Conservation (phyloP, 2,113 vertebrate species). For the Rhinolophus ferrumequinum region DNA sequence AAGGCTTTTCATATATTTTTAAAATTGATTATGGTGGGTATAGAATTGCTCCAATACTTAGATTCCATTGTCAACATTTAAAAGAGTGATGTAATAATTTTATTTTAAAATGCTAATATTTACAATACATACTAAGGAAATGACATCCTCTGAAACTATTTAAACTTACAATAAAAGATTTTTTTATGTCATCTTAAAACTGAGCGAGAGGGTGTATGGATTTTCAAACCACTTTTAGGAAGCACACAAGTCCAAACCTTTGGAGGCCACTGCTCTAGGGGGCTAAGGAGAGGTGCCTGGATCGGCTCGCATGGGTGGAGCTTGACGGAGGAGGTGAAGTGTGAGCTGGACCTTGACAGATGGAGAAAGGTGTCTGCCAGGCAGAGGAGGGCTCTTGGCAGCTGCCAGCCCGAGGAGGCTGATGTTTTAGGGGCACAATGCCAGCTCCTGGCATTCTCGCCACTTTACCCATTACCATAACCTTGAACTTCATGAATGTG, state of each 20-base stretch:
- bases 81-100: slow-evolving; percentile 30
- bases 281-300: background rate
- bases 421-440: background rate
- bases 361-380: slow-evolving; percentile 18
- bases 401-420: background rate
- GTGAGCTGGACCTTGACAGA: background rate
- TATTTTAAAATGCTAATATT: slow-evolving; percentile 56
- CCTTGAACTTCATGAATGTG: background rate
- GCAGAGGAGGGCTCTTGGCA: background rate
- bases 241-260: background rate
- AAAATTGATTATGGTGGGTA: background rate
- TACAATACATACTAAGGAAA: slow-evolving; percentile 37
- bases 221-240: slow-evolving; percentile 10
- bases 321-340: background rate
- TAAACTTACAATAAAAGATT: slow-evolving; percentile 33
- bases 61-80: background rate
- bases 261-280: background rate
- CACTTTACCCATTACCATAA: background rate
- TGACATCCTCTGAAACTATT: slow-evolving; percentile 20
- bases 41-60: background rate
- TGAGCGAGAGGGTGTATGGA: background rate
- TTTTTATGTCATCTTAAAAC: slow-evolving; percentile 31
- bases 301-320: background rate
- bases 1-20: background rate
- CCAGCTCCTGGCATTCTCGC: background rate